Conservation (phyloP, 2,888 invertebrate genomes). For the Monopis laevigella region DNA sequence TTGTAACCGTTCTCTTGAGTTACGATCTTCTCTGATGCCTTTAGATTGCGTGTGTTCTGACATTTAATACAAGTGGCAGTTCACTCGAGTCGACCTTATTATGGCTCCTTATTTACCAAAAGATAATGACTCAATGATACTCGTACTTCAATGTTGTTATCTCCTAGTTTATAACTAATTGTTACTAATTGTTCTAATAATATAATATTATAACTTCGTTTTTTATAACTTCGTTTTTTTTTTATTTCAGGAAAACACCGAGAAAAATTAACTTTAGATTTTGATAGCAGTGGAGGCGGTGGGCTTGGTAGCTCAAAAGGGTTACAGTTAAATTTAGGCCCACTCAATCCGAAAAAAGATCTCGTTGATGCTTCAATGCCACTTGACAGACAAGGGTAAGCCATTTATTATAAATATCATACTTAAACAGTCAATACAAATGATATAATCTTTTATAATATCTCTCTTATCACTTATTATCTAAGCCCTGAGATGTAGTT, state of each 20-base stretch:
- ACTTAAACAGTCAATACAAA: background rate
- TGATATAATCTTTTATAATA: background rate
- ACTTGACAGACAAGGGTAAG: slow-evolving; percentile 88
- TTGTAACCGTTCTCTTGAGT: slow-evolving; percentile 58
- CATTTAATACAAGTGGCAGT: slow-evolving; percentile 25
- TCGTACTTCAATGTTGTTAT: too few species aligned
- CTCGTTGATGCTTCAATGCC: slow-evolving; percentile 83
- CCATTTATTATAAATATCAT: slow-evolving; percentile 20
- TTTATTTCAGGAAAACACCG: slow-evolving; percentile 65
- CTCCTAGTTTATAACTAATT: too few species aligned
- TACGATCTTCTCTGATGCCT: slow-evolving; percentile 37
- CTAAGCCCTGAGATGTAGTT: background rate
- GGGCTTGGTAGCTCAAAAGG: slow-evolving; percentile 56
- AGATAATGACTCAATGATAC: too few species aligned
- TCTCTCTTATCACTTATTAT: background rate
- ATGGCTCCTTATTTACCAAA: background rate
- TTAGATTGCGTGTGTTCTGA: slow-evolving; percentile 38
- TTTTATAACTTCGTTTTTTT: background rate
- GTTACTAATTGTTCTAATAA: too few species aligned
- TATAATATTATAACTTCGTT: background rate
- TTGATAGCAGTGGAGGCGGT: slow-evolving; percentile 67
- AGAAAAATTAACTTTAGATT: slow-evolving; percentile 79
- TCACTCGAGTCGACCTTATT: slow-evolving; percentile 11
- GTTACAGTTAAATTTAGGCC: slow-evolving; percentile 78
- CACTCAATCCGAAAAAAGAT: slow-evolving; percentile 73